Conservation (phyloP, 2,113 vertebrate genomes). For the Spheniscus mendiculus region DNA sequence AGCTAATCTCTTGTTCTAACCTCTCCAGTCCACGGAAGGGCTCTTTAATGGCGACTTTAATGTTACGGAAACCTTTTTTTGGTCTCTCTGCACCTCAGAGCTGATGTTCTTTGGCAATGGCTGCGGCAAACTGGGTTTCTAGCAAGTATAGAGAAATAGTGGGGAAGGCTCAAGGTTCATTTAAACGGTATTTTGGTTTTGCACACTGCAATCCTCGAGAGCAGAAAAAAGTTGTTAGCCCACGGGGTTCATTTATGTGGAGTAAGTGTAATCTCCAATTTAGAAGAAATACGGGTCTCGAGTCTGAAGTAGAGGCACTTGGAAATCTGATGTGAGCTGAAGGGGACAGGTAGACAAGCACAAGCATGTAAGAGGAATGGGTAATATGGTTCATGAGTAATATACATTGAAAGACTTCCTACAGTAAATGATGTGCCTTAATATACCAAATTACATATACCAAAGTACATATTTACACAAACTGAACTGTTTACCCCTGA, state of each 20-base stretch:
- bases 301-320: neutral
- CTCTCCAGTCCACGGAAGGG: neutral
- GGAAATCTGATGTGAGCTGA: neutral
- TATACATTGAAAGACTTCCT: neutral
- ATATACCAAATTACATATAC: neutral
- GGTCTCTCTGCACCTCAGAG: neutral
- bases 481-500: slow-evolving; percentile 30
- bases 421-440: neutral
- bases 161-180: neutral
- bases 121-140: neutral
- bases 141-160: neutral
- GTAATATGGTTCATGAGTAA: neutral
- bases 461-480: slow-evolving; percentile 11
- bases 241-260: neutral
- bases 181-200: neutral
- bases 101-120: neutral
- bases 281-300: neutral
- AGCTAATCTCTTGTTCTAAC: neutral
- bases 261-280: neutral
- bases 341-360: neutral
- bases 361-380: neutral
- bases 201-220: neutral
- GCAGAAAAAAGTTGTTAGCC: neutral
- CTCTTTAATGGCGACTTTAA: neutral
- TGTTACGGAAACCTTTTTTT: neutral